Percentiles rank a stretch among this genome's conserved stretches.
phyloP scores from a whole-genome alignment of 1,140 invertebrate species.

The Triops cancriformis region DNA sequence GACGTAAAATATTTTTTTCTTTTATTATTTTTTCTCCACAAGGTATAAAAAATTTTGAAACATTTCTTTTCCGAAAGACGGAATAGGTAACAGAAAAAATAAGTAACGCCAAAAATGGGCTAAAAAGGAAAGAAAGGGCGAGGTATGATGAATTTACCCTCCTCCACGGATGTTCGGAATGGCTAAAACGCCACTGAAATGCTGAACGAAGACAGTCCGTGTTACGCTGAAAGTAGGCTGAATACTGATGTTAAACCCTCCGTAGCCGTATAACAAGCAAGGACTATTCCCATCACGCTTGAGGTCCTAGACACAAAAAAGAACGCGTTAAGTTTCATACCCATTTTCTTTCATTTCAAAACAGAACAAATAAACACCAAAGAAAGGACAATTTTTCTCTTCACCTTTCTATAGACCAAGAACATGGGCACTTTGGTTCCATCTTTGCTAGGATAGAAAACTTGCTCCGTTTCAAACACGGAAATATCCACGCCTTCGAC shows the following conservation, averaged over 20 bases:
- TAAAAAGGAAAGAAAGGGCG: not conserved
- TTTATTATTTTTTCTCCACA: not conserved
- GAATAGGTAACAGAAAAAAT: too few relatives aligned
- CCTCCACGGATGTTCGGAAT: conserved; percentile 93
- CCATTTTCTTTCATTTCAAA: conserved; percentile 18
- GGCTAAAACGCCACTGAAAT: conserved; percentile 79
- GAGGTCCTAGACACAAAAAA: conserved; percentile 44
- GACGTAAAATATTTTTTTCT: not conserved
- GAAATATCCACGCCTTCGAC: conserved; percentile 73
- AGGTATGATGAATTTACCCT: conserved; percentile 51
- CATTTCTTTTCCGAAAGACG: too few relatives aligned
- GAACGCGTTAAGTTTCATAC: not conserved
- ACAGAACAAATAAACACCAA: conserved; percentile 17
- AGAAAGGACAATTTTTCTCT: conserved; percentile 13
- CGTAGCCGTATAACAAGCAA: conserved; percentile 89
- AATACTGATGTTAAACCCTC: conserved; percentile 90
- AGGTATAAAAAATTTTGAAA: too few relatives aligned
- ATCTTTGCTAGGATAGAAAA: conserved; percentile 92
- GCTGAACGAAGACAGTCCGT: conserved; percentile 78
- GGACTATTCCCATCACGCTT: conserved; percentile 59
- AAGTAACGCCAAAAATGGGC: not conserved
- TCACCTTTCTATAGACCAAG: conserved; percentile 73
- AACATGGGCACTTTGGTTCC: conserved; percentile 97
- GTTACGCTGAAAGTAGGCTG: conserved; percentile 75
- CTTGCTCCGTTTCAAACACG: conserved; percentile 74